These are phyloP conservation scores for Holotrichia oblita DNA, from an alignment of 1,140 invertebrate species.

Conservation along the genomic window DNA sequence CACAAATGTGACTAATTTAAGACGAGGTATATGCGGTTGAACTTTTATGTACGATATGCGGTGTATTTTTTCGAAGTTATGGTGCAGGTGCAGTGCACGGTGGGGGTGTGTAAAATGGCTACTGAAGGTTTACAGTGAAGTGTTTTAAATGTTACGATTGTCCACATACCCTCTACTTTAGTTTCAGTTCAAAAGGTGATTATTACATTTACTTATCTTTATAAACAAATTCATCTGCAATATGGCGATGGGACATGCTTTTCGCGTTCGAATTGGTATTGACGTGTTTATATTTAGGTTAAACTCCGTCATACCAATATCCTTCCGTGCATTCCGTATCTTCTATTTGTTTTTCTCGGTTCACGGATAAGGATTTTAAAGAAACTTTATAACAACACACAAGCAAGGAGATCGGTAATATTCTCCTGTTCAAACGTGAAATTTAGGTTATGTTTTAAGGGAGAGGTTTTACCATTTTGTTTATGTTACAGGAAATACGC, in stretches of 20 bases:
- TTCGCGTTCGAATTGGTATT: conserved; percentile 4
- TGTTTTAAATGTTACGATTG: conserved; percentile 51
- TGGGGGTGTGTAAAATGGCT: conserved; percentile 59
- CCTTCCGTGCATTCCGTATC: conserved; percentile 37
- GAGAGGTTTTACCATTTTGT: conserved; percentile 32
- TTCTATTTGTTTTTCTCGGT: not conserved
- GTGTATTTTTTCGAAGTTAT: conserved; percentile 14
- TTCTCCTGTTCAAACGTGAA: not conserved
- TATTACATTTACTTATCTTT: conserved; percentile 33
- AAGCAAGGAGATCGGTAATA: not conserved
- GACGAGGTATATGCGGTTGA: not conserved
- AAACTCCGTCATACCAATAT: conserved; percentile 53
- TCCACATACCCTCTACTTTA: conserved; percentile 21
- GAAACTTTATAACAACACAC: not conserved
- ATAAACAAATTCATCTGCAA: conserved; percentile 22
- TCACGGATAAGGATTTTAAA: not conserved
- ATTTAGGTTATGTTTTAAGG: conserved; percentile 31
- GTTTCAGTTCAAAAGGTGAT: conserved; percentile 41
- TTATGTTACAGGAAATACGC: conserved; percentile 18
- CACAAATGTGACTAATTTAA: not conserved
- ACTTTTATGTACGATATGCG: conserved; percentile 22
- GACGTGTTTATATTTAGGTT: conserved; percentile 56
- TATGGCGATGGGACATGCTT: not conserved
- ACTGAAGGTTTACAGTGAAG: conserved; percentile 54
- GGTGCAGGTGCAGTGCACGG: conserved; percentile 42